phyloP scores from a whole-genome alignment of 2,113 vertebrate genomes.

The Cygnus atratus region DNA sequence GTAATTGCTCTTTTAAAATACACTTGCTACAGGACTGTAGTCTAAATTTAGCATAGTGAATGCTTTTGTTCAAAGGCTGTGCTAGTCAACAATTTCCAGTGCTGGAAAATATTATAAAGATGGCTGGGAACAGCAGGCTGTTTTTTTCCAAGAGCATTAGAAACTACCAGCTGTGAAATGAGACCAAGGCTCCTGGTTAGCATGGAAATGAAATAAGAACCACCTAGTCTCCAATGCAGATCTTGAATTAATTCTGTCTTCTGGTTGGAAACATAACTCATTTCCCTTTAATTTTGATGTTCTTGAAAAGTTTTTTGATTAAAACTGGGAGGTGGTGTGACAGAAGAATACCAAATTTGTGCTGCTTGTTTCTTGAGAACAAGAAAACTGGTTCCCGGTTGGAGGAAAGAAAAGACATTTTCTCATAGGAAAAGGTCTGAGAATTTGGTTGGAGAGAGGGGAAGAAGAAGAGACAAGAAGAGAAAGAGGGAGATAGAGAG shows the following conservation, averaged over 20 bases:
- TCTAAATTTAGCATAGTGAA: constrained; percentile 57
- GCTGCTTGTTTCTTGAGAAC: background rate
- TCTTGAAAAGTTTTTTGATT: background rate
- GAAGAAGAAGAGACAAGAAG: background rate
- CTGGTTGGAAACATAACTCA: constrained; percentile 36
- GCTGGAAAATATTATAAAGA: constrained; percentile 71
- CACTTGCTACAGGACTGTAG: background rate
- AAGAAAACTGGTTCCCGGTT: background rate
- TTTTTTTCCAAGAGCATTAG: constrained; percentile 59
- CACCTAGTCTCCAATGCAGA: background rate
- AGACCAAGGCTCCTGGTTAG: constrained; percentile 21
- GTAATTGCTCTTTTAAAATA: constrained; percentile 34
- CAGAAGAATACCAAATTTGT: background rate
- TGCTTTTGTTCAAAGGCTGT: constrained; percentile 48
- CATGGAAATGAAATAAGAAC: constrained; percentile 53
- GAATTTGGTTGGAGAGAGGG: background rate
- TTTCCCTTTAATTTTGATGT: constrained; percentile 5
- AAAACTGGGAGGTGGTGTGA: background rate
- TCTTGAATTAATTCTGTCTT: constrained; percentile 60
- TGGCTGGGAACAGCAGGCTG: constrained; percentile 44
- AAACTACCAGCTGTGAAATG: constrained; percentile 59
- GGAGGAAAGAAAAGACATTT: background rate
- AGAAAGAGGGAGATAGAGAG: background rate
- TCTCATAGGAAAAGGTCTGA: background rate
- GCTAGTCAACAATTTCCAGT: constrained; percentile 66